A percentile compares a stretch with the other conserved stretches of the same genome.
Evolutionary conservation across 1,140 invertebrate species (phyloP).

Genomic region (Latrodectus geometricus): DNA sequence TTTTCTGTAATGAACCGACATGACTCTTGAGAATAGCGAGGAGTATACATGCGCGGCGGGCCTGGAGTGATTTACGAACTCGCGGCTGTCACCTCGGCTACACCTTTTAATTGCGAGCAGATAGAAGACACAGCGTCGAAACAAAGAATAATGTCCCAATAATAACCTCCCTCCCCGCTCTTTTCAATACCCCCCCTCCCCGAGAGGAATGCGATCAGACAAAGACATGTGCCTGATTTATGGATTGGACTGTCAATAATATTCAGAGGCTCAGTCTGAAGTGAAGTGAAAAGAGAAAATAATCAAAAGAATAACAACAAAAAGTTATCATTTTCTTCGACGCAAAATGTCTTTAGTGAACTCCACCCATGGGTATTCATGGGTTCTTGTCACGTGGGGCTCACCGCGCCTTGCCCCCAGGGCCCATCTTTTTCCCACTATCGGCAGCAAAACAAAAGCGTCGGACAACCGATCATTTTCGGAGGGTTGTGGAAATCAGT

Average conservation of each 20-base stretch:
- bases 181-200: background rate
- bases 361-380: conserved; percentile 59
- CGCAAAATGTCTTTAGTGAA: conserved; percentile 48
- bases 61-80: background rate
- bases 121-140: background rate
- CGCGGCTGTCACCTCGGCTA: background rate
- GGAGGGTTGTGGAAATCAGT: too few relatives aligned
- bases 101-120: conserved; percentile 10
- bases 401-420: conserved; percentile 45
- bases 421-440: background rate
- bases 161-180: background rate
- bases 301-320: conserved; percentile 5
- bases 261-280: conserved; percentile 10
- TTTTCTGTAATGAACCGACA: too few relatives aligned
- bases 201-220: conserved; percentile 47
- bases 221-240: conserved; percentile 55
- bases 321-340: conserved; percentile 42
- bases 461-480: conserved; percentile 32
- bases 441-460: conserved; percentile 16
- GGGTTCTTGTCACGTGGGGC: conserved; percentile 50
- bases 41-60: too few relatives aligned
- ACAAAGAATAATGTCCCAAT: conserved; percentile 23
- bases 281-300: background rate
- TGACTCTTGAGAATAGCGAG: too few relatives aligned
- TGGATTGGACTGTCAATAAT: conserved; percentile 59